Evolutionary conservation across 2,113 vertebrate genomes (phyloP).

Genomic region (Ammodramus savannarum): DNA sequence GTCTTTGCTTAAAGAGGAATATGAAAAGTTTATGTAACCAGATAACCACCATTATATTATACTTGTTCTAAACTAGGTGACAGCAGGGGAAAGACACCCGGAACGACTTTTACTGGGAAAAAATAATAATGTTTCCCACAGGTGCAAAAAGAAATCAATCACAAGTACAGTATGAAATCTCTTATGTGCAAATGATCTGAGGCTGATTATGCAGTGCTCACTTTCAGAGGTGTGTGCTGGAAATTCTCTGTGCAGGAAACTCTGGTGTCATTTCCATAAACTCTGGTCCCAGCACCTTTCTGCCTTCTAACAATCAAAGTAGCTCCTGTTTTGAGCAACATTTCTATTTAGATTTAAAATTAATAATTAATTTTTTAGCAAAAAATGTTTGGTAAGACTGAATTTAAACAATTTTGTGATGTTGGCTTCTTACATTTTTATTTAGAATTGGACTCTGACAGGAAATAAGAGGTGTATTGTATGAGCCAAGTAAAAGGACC

Average conservation of each 20-base stretch:
- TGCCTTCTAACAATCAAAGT: not conserved
- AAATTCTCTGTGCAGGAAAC: not conserved
- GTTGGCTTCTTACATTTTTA: not conserved
- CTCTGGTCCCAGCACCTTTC: not conserved
- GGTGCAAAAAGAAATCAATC: not conserved
- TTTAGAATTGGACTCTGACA: not conserved
- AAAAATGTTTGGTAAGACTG: not conserved
- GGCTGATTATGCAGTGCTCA: not conserved
- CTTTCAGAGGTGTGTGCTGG: not conserved
- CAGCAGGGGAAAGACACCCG: not conserved
- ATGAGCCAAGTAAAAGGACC: not conserved
- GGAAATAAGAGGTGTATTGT: not conserved
- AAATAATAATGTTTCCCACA: not conserved
- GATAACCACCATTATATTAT: accelerated
- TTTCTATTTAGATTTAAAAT: not conserved
- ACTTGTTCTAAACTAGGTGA: not conserved
- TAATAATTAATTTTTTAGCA: not conserved
- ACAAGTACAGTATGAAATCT: not conserved
- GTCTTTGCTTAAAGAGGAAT: not conserved
- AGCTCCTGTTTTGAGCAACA: not conserved
- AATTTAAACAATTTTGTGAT: accelerated
- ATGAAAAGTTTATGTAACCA: not conserved
- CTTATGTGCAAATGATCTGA: not conserved
- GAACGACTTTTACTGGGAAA: not conserved
- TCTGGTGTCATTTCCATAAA: not conserved